phyloP scores from a whole-genome alignment of 2,113 vertebrate species.

The Cephalopholis sonnerati region DNA sequence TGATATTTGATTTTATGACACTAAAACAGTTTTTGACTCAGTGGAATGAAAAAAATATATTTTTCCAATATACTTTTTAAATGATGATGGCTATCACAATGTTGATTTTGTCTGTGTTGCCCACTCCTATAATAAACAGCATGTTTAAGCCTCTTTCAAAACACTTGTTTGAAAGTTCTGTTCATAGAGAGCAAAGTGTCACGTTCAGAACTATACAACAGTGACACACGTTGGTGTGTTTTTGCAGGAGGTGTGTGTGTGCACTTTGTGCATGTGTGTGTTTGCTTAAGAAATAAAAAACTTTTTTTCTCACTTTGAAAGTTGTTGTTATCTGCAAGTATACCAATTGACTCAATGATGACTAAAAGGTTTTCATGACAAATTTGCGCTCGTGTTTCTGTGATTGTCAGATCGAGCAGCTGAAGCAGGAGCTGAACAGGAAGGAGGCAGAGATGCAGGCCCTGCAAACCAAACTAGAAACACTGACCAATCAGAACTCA shows the following conservation, averaged over 20 bases:
- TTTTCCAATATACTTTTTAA: background rate
- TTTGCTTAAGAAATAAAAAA: background rate
- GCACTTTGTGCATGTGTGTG: conserved; percentile 1
- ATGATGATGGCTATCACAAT: background rate
- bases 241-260: background rate
- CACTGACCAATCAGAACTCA: conserved; percentile 98
- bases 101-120: background rate
- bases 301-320: background rate
- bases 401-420: conserved; percentile 91
- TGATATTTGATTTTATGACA: background rate
- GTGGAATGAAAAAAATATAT: background rate
- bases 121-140: background rate
- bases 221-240: background rate
- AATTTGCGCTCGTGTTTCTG: conserved; percentile 16
- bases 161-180: conserved; percentile 12
- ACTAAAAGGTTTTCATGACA: conserved; percentile 20
- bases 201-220: background rate
- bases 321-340: background rate
- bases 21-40: background rate
- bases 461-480: conserved; percentile 98
- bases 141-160: background rate
- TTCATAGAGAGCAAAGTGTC: conserved; percentile 1
- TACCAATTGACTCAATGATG: conserved; percentile 12
- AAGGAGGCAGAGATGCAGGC: conserved; percentile 98
- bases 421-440: conserved; percentile 96